Evolutionary conservation across 1,140 invertebrate genomes (phyloP), one percentile per base, ranked within the genome.

Genomic region (Apis florea): DNA sequence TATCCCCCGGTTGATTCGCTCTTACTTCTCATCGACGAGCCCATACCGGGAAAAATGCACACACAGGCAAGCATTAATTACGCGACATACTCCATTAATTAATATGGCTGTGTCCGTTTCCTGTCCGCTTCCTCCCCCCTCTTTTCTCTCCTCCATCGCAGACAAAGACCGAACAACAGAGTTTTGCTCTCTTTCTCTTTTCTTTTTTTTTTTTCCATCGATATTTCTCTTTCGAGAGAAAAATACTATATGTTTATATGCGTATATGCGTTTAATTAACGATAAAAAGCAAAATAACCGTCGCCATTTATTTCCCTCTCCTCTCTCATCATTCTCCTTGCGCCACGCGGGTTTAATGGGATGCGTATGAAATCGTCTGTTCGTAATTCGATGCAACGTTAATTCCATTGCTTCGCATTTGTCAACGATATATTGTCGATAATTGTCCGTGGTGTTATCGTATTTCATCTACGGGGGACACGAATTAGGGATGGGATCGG

Each of bases 81-180:
- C 83, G 40, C 59, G 51, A 56, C 51, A 31, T 58, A 73, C 71
- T 85, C 75, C 63, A 69, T 85, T 85, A 85, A 85, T 85, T 85
- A 69, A 84, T 79, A 79, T 53, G 24, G 31, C 47, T 11, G 26
- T 51, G n/a, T 76, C 31, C 49, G 67, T 73, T 85, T 84, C 69
- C 83, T 84, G 69, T 12, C 8, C 21, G 40, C 17, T 15, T 12
- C 24, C 15, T 0, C n/a, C 10, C 9, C 11, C 54, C 21, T 15
- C 12, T 3, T 53, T 49, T 71, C 78, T 11, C 26, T 54, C 68
- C 70, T 3, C 11, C 47, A 15, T 2, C 40, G 63, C 19, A 21
- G 12, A 66, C 4, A 66, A 66, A 26, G 15, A 8, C 8, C 13
- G 24, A 63, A 26, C 31, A 19, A 66, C 19, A 12, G 12, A 15